These are phyloP conservation scores for Stenodema calcarata DNA, from an alignment of 2,888 invertebrate species.

Conservation along the genomic window DNA sequence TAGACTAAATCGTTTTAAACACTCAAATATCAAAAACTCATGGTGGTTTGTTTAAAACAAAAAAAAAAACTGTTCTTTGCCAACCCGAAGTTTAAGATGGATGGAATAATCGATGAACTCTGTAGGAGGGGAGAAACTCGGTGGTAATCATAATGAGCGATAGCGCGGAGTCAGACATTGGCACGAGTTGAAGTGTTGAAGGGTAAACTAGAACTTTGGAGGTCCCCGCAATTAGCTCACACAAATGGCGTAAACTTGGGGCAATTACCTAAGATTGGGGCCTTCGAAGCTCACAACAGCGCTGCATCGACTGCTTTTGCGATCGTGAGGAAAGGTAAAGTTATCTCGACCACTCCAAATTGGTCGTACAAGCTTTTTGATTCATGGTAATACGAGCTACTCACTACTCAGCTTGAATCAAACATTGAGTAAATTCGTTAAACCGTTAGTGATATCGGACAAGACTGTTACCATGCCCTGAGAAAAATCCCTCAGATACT, in stretches of 20 bases:
- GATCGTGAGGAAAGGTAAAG: background rate
- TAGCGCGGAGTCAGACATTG: background rate
- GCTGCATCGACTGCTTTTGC: background rate
- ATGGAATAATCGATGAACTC: background rate
- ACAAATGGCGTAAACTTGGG: conserved; percentile 15
- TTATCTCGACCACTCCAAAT: too few species aligned
- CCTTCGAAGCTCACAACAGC: background rate
- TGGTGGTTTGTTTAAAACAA: too few species aligned
- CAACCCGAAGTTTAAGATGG: background rate
- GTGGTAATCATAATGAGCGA: background rate
- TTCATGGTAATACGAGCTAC: too few species aligned
- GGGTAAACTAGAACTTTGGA: conserved; percentile 9
- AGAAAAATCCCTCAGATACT: too few species aligned
- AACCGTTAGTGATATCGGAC: too few species aligned
- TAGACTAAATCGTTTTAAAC: too few species aligned
- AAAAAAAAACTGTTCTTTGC: too few species aligned
- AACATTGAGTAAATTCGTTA: too few species aligned
- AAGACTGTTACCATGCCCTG: too few species aligned
- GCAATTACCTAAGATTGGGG: conserved; percentile 4
- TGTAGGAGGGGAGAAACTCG: background rate
- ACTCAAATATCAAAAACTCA: too few species aligned
- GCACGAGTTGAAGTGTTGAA: conserved; percentile 16
- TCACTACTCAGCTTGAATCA: too few species aligned
- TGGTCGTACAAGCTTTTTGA: too few species aligned
- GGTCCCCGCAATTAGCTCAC: conserved; percentile 25